Evolutionary conservation across 2,797 vertebrate genomes (phyloP), one percentile per base, ranked within the genome.

Genomic region (Triplophysa bombifrons): DNA sequence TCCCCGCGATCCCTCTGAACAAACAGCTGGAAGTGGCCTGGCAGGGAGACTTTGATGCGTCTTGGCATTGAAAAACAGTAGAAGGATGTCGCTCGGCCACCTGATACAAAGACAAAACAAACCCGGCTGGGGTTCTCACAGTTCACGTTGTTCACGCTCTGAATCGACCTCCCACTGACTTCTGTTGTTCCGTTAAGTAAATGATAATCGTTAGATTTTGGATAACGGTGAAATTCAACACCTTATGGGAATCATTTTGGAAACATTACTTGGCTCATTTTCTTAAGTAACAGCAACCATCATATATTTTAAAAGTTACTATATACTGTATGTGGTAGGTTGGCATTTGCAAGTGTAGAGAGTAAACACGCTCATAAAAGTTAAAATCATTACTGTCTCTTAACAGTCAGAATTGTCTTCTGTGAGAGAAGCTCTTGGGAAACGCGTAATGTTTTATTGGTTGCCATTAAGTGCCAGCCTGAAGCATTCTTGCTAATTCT

Each of bases 1-100:
- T 74, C 13, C 44, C 51, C 12, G 48, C 20, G 53, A 34, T 34
- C 63, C 17, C 41, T 51, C 19, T 67, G 70, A 74, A 67, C 38
- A 82, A 82, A 72, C 76, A 72, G 63, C 22, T 34, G 46, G 53
- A 80, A 76, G 78, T 56, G 6, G 4, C 68, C 56, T 3, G 34
- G 48, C 70, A 61, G 64, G 22, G 38, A 71, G 12, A 63, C 25
- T 55, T 41, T 2, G 30, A 48, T 69, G 58, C 30, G 27, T 70
- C 65, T 17, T 46, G 55, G 34, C 74, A n/a, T 60, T 22, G 51
- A 76, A 71, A 69, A 68, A 30, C 60, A 51, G 10, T 78, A 14
- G 60, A 69, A 74, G 46, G 71, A 74, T 64, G 61, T 58, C 75
- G 55, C 41, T 63, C 51, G 63, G 44, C 22, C 19, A 73, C 41